Conservation (phyloP, 1,140 invertebrate species). For the Papilio machaon region DNA sequence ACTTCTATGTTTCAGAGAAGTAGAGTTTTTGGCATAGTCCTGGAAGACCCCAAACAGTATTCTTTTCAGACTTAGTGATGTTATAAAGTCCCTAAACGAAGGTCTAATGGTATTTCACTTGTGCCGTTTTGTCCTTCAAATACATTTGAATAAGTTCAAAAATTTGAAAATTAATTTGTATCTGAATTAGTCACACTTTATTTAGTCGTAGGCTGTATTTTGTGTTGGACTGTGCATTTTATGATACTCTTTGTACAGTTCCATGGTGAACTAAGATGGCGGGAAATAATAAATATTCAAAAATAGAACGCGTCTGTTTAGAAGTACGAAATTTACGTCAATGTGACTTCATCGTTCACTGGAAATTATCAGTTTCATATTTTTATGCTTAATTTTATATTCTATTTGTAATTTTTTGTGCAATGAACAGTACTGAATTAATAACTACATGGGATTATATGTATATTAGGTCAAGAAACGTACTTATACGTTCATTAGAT, state of each 20-base stretch:
- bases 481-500: conserved; percentile 64
- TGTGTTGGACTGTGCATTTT: background rate
- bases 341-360: conserved; percentile 39
- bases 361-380: conserved; percentile 46
- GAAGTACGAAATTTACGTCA: conserved; percentile 50
- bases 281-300: conserved; percentile 50
- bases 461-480: conserved; percentile 62
- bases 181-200: too few species aligned
- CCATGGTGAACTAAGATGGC: conserved; percentile 18
- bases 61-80: too few species aligned
- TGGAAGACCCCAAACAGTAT: too few species aligned
- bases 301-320: conserved; percentile 46
- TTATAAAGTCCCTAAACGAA: too few species aligned
- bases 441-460: conserved; percentile 55
- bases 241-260: conserved; percentile 1
- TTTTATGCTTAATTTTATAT: conserved; percentile 39
- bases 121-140: too few species aligned
- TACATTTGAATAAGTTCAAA: too few species aligned
- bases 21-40: too few species aligned
- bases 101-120: too few species aligned
- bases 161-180: too few species aligned
- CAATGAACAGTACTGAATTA: conserved; percentile 62
- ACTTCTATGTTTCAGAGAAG: too few species aligned
- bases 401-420: conserved; percentile 41
- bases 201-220: background rate